Base-by-base conservation (phyloP, 2,113 vertebrate species). In the Tragelaphus imberbis region DNA sequence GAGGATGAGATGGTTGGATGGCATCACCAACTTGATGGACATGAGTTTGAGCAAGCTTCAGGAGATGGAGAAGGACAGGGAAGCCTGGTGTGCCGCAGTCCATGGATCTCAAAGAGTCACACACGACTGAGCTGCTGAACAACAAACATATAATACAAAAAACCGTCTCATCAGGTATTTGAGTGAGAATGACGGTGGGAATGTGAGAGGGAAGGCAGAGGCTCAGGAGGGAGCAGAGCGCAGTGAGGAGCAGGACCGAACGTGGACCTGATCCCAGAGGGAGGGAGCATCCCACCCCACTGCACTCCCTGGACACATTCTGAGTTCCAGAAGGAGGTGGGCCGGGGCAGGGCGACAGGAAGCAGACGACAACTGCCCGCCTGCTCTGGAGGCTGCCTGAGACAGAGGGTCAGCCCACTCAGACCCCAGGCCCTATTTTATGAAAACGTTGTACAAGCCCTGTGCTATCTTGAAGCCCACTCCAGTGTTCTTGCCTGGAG, bases 281-380 rank as follows among this genome's bases (percentile, higher is more conserved):
- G 25, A 47, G 1, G 16, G 79, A 3, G 25, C 9, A 2, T 5
- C 30, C 58, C 28, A 3, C 10, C 49, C 21, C 6, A 2, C 13
- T 16, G 1, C 19, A 10, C 0, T 19, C 12, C 55, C 75, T 13
- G 8, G 5, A 36, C 59, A 49, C 84, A 5, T 19, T 30, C 25
- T 15, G 17, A 56, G 36, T 7, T 91, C 82, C 61, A 0, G 65
- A 21, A 40, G 15, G 49, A 47, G 21, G 55, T 6, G 36, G 47
- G 36, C 12, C 16, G 33, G 84, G 56, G 68, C 25, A 5, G 0
- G 0, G 2, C 0, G 6, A 5, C 16, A 16, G 44, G 30, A 13
- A 6, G 23, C 17, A 7, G 36, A 21, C 2, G 15, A 6, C 7
- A 19, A 9, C 28, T 0, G 1, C 63, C 5, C 2, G 5, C 30